These are phyloP conservation scores for Sinocyclocheilus anophthalmus DNA, from an alignment of 2,113 vertebrate genomes.

Conservation along the genomic window DNA sequence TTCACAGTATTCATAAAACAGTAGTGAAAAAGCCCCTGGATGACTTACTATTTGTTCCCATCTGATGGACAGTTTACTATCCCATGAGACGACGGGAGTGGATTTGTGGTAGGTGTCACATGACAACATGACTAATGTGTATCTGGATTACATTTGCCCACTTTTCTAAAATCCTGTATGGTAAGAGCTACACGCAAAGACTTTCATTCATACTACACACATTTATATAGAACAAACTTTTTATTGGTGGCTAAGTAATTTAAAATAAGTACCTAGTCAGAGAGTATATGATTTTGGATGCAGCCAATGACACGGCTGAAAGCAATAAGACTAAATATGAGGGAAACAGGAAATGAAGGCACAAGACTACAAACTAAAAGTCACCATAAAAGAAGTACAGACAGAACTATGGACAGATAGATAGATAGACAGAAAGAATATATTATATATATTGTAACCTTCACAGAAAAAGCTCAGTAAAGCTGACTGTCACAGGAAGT, in stretches of 20 bases:
- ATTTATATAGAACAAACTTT: not conserved
- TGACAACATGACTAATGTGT: not conserved
- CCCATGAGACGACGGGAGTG: too few relatives aligned
- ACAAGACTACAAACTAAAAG: not conserved
- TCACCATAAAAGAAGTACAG: not conserved
- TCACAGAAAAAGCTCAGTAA: not conserved
- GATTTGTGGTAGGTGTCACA: not conserved
- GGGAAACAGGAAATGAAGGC: not conserved
- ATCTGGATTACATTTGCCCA: not conserved
- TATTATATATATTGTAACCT: not conserved
- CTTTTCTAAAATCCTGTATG: too few relatives aligned
- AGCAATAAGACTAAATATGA: not conserved
- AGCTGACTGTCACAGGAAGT: not conserved
- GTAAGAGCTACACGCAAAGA: too few relatives aligned
- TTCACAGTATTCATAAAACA: not conserved
- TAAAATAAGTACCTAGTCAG: not conserved
- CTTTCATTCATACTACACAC: not conserved
- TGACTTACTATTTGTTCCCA: too few relatives aligned
- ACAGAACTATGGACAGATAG: not conserved
- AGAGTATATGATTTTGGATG: too few relatives aligned
- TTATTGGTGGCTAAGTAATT: not conserved
- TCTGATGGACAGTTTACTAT: too few relatives aligned
- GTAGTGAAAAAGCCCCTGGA: too few relatives aligned
- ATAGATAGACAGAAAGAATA: not conserved
- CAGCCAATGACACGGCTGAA: too few relatives aligned